Conservation (phyloP, 2,797 vertebrate species). For the Macroramphosus scolopax region DNA sequence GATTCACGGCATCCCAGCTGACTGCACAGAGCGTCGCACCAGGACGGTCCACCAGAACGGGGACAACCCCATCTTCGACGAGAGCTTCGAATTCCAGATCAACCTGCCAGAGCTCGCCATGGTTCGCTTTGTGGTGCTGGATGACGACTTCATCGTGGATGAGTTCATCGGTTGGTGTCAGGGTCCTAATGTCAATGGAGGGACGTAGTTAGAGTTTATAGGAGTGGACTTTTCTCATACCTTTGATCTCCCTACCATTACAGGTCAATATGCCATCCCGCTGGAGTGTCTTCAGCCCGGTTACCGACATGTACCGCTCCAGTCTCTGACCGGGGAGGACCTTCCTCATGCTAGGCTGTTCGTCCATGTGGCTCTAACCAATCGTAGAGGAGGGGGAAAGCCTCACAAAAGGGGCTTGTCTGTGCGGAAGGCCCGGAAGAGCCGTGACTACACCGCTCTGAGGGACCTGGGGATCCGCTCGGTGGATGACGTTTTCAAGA, state of each 20-base stretch:
- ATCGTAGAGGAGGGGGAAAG: slow-evolving; percentile 92
- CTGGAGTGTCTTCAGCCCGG: slow-evolving; percentile 93
- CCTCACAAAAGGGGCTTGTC: slow-evolving; percentile 93
- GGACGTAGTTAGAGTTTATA: no score
- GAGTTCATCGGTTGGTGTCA: slow-evolving; percentile 87
- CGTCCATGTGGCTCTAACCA: slow-evolving; percentile 93
- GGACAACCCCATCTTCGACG: slow-evolving; percentile 92
- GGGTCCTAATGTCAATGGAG: no score
- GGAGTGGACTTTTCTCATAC: no score
- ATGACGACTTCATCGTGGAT: slow-evolving; percentile 95
- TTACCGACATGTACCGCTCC: slow-evolving; percentile 88
- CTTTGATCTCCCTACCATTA: slow-evolving; percentile 6
- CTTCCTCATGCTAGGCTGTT: slow-evolving; percentile 87
- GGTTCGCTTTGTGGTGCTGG: slow-evolving; percentile 93
- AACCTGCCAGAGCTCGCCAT: slow-evolving; percentile 93
- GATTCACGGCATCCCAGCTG: slow-evolving; percentile 94
- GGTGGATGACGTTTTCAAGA: slow-evolving; percentile 92
- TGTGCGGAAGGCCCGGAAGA: slow-evolving; percentile 88
- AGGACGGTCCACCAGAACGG: slow-evolving; percentile 91
- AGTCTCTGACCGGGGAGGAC: slow-evolving; percentile 88
- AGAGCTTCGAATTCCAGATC: slow-evolving; percentile 96
- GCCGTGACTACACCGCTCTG: slow-evolving; percentile 88
- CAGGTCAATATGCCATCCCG: slow-evolving; percentile 90
- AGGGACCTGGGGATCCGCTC: slow-evolving; percentile 87
- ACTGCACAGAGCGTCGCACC: slow-evolving; percentile 90